Evolutionary conservation across 2,888 invertebrate genomes (phyloP).

Genomic region (Salticus scenicus): DNA sequence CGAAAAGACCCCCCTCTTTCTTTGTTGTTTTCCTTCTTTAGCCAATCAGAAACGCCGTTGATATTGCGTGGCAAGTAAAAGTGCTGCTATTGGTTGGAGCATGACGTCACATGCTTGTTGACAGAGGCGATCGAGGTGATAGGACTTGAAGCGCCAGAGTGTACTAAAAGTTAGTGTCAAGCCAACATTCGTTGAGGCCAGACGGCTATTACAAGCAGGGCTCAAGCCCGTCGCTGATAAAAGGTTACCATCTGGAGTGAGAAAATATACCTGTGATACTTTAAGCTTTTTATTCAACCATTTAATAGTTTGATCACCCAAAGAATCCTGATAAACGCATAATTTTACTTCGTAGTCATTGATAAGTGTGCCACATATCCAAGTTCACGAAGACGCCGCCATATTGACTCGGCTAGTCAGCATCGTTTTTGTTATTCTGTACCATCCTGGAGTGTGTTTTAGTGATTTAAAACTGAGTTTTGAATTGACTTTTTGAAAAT

Average conservation of each 20-base stretch:
- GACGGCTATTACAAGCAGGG: conserved; percentile 34
- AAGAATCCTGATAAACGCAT: conserved; percentile 7
- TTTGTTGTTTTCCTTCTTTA: background rate
- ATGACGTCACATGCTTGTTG: conserved; percentile 65
- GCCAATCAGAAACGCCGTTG: conserved; percentile 25
- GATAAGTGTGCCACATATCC: conserved; percentile 50
- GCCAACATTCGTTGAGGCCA: conserved; percentile 18
- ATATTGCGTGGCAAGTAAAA: conserved; percentile 11
- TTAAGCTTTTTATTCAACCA: conserved; percentile 30
- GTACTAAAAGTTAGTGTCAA: conserved; percentile 62
- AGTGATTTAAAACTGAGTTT: conserved; percentile 7
- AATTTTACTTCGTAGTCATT: conserved; percentile 32
- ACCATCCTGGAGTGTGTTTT: conserved; percentile 41
- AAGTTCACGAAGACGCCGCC: conserved; percentile 51
- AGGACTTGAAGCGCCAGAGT: conserved; percentile 26
- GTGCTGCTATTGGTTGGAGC: conserved; percentile 32
- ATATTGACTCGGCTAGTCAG: conserved; percentile 60
- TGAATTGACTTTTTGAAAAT: conserved; percentile 67
- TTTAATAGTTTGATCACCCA: conserved; percentile 6
- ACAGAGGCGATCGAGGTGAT: conserved; percentile 46
- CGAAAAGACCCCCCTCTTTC: background rate
- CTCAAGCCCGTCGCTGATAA: conserved; percentile 39
- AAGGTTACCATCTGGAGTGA: conserved; percentile 68
- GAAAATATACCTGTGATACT: conserved; percentile 57
- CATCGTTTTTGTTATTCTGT: conserved; percentile 15